These are phyloP conservation scores for Falco novaeseelandiae DNA, from an alignment of 2,797 vertebrate species.

Conservation along the genomic window DNA sequence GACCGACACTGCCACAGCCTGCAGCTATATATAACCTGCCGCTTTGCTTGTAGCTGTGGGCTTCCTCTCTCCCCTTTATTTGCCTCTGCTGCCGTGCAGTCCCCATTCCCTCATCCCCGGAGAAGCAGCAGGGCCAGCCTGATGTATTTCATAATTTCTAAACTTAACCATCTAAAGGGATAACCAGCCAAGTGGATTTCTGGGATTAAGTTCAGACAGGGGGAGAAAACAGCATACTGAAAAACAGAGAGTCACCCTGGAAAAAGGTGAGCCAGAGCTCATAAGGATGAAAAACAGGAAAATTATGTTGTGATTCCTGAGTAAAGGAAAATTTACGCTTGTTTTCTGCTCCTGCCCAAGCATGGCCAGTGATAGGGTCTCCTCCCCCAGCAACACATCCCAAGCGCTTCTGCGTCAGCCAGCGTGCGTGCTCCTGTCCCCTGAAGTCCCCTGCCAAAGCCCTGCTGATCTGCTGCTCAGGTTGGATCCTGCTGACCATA, in stretches of 20 bases:
- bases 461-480: background rate
- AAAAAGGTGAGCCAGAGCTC: slow-evolving; percentile 15
- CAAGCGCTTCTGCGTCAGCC: background rate
- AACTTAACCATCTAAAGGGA: slow-evolving; percentile 1
- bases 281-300: background rate
- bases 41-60: background rate
- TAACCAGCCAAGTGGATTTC: slow-evolving; percentile 34
- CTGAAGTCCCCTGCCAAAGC: background rate
- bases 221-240: background rate
- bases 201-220: slow-evolving; percentile 37
- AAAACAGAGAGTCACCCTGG: slow-evolving; percentile 24
- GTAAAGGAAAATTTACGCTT: background rate
- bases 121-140: background rate
- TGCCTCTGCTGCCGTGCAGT: background rate
- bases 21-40: slow-evolving; percentile 54
- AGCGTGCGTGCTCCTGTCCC: background rate
- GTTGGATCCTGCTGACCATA: background rate
- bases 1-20: background rate
- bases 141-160: slow-evolving; percentile 44
- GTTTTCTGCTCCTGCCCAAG: background rate
- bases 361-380: background rate
- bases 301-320: background rate
- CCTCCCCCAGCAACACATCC: background rate
- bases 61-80: slow-evolving; percentile 8
- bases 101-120: background rate